A percentile compares a stretch with the other conserved stretches of the same genome.
Conservation (phyloP, 2,888 invertebrate species). For the Galeruca laticollis region DNA sequence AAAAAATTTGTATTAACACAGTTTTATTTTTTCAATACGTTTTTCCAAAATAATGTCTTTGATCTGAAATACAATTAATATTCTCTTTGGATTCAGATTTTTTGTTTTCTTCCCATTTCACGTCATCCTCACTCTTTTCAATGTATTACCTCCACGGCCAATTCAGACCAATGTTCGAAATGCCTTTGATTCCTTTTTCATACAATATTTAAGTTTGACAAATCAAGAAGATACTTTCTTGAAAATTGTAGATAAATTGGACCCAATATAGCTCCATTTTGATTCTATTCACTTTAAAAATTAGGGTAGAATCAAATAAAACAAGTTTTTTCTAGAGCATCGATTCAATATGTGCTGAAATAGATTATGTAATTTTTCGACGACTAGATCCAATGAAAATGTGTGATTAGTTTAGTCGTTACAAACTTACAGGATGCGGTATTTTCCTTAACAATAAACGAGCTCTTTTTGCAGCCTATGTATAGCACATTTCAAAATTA, state of each 20-base stretch:
- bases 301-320: conserved; percentile 11
- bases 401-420: too few species aligned
- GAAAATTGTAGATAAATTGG: background rate
- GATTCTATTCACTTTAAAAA: conserved; percentile 16
- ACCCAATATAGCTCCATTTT: background rate
- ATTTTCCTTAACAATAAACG: too few species aligned
- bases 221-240: conserved; percentile 8
- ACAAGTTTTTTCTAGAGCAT: background rate
- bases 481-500: too few species aligned
- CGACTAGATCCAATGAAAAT: too few species aligned
- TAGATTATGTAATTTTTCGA: background rate
- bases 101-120: background rate
- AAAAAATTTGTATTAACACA: too few species aligned
- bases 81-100: background rate
- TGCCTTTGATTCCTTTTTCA: conserved; percentile 6
- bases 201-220: conserved; percentile 1
- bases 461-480: too few species aligned
- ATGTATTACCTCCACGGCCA: background rate
- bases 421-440: too few species aligned
- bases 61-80: too few species aligned
- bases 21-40: too few species aligned
- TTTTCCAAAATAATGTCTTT: too few species aligned
- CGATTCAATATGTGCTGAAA: background rate
- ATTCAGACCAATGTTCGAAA: background rate
- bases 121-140: background rate